Base-by-base conservation (phyloP, 1,140 invertebrate genomes). In the Semibalanus balanoides region DNA sequence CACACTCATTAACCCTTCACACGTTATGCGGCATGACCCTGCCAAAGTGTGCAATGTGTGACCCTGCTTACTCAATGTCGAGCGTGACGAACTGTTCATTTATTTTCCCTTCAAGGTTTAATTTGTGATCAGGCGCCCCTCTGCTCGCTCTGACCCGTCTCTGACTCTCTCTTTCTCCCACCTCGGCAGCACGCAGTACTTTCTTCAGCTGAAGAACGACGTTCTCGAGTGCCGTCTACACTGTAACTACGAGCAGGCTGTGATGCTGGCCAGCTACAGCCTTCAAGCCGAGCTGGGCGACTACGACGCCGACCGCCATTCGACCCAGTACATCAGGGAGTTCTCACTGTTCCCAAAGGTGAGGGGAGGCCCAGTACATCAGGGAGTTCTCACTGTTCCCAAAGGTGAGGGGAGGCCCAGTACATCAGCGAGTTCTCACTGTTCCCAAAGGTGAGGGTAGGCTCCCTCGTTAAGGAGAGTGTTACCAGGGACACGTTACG, bases 221-320 rank as follows among this genome's bases (percentile, higher is more conserved):
- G 89, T 98, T 73, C 89, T 97, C 76, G 95, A 98, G 84, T 94
- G 94, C 0, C 88, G 91, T 81, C 90, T 98, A 76, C 89, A 89
- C 30, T 96, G 94, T 83, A 92, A 91, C 83, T 88, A 90, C 75
- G 91, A 95, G 78, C 93, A 96, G 83, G 94, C 94, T 17, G 90
- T 94, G 30, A 85, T 94, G 31, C 85, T 98, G 75, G 95, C 95
- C 0, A 92, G 93, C 73, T 97, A 96, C 83, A 94, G 93, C 80
- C 89, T 97, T 81, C 96, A 98, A 86, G 80, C 95, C 43, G 95
- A 98, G 83, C 97, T 97, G 87, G 95, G 95, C 25, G 95, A 97
- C 84, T 92, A 95, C 86, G 93, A 97, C 84, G 87, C 89, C 74
- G 94, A 96, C 83, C 86, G 93, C 77, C 94, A 97, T 81, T 94